phyloP scores from a whole-genome alignment of 2,888 invertebrate genomes.

The Pycnomerus fuliginosus region DNA sequence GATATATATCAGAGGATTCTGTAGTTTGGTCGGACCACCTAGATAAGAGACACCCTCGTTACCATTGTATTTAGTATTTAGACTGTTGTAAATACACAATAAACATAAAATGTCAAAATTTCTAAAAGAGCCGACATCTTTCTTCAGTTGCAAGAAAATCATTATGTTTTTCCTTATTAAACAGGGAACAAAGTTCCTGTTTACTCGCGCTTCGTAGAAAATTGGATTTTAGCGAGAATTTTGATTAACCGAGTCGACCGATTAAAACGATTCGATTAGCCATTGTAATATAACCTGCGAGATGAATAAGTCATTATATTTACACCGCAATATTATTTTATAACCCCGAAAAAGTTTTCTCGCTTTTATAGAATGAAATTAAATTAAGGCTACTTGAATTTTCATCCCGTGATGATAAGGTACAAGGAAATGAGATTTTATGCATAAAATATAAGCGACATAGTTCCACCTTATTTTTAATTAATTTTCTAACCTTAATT shows the following conservation, averaged over 20 bases:
- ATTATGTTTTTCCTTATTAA: constrained; percentile 22
- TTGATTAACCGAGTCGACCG: constrained; percentile 22
- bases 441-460: constrained; percentile 13
- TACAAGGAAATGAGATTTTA: constrained; percentile 17
- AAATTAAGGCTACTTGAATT: constrained; percentile 18
- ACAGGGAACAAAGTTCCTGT: constrained; percentile 21
- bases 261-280: constrained; percentile 27
- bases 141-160: constrained; percentile 17
- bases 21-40: constrained; percentile 26
- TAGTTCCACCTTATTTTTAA: constrained; percentile 2
- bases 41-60: constrained; percentile 26
- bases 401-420: constrained; percentile 15
- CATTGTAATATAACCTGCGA: constrained; percentile 21
- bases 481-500: constrained; percentile 8
- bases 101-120: constrained; percentile 13
- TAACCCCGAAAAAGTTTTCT: constrained; percentile 15
- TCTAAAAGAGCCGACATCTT: constrained; percentile 2
- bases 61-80: constrained; percentile 28
- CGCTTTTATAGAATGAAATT: constrained; percentile 16
- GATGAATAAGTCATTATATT: constrained; percentile 27
- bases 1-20: constrained; percentile 21
- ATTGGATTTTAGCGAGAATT: constrained; percentile 25
- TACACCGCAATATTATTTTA: constrained; percentile 21
- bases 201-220: constrained; percentile 19
- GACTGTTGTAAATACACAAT: constrained; percentile 22